Evolutionary conservation across 37 sponge, comb jelly and placozoan species (phyloP).

Genomic region (Eunapius fragilis): DNA sequence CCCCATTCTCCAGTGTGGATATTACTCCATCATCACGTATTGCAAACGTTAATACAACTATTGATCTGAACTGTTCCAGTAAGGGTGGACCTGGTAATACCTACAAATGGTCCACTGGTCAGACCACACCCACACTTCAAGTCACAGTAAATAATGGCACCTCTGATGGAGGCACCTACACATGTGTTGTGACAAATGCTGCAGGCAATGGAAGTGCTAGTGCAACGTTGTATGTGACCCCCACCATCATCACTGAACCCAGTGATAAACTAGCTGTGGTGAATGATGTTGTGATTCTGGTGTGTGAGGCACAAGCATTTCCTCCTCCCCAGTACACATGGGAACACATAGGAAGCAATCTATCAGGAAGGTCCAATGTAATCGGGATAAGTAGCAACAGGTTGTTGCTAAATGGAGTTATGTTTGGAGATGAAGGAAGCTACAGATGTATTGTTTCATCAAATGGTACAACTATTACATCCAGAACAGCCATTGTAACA

Average conservation of each 20-base stretch:
- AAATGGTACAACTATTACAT: not conserved
- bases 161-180: slow-evolving; percentile 60
- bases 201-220: slow-evolving; percentile 49
- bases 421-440: slow-evolving; percentile 1
- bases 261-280: not conserved
- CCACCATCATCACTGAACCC: slow-evolving; percentile 14
- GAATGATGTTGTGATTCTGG: slow-evolving; percentile 10
- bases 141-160: slow-evolving; percentile 31
- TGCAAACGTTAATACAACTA: not conserved
- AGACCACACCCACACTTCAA: not conserved
- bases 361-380: no score
- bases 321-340: slow-evolving; percentile 36
- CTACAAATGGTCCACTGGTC: slow-evolving; percentile 35
- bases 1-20: slow-evolving; percentile 22
- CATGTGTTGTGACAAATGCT: slow-evolving; percentile 58
- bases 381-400: not conserved
- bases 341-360: slow-evolving; percentile 2
- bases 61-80: slow-evolving; percentile 41
- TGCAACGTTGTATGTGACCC: slow-evolving; percentile 19
- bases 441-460: slow-evolving; percentile 5
- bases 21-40: not conserved
- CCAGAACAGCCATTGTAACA: not conserved
- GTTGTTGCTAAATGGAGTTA: not conserved
- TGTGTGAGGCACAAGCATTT: slow-evolving; percentile 50
- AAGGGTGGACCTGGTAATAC: slow-evolving; percentile 48